Evolutionary conservation across 2,888 invertebrate genomes (phyloP), one percentile per base, ranked within the genome.

Genomic region (Rhopalosiphum nymphaeae): DNA sequence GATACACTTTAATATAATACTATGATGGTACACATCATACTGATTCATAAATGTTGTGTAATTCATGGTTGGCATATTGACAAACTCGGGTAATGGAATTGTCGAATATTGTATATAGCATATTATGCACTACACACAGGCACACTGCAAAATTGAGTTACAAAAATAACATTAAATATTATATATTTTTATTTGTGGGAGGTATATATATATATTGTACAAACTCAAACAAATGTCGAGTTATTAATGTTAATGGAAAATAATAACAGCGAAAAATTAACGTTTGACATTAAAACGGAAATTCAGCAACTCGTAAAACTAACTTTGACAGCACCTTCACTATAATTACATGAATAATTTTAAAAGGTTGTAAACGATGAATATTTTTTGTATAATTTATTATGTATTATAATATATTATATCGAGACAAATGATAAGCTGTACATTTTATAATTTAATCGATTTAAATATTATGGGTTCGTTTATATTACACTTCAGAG

Each of bases 151-250:
- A n/a, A 67, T 46, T 46, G 29, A 46, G 46, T 90, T 46, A 13
- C 36, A 67, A 90, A 46, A 42, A 56, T 89, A 57, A 57, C 42
- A 21, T 89, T 89, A 44, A 61, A 46, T 26, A 85, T 67, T 67
- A 46, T 36, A 36, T 91, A 49, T 49, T 78, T 49, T 26, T n/a
- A 61, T 67, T 46, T 46, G 67, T 67, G 61, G 61, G 46, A 46
- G n/a, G 67, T 90, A 67, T 46, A 90, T 90, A 90, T n/a, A 90
- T n/a, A n/a, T 90, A 67, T 78, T 78, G 5, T 67, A 49, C 36
- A n/a, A 10, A 46, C 10, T 5, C 49, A 44, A 29, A 57, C 57
- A 21, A 21, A n/a, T 44, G 44, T 61, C 67, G n/a, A 9, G n/a
- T 61, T 44, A 67, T 46, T 46, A 44, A 57, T n/a, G 10, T 67